phyloP scores from a whole-genome alignment of 2,113 vertebrate genomes.

The Paradisaea rubra region DNA sequence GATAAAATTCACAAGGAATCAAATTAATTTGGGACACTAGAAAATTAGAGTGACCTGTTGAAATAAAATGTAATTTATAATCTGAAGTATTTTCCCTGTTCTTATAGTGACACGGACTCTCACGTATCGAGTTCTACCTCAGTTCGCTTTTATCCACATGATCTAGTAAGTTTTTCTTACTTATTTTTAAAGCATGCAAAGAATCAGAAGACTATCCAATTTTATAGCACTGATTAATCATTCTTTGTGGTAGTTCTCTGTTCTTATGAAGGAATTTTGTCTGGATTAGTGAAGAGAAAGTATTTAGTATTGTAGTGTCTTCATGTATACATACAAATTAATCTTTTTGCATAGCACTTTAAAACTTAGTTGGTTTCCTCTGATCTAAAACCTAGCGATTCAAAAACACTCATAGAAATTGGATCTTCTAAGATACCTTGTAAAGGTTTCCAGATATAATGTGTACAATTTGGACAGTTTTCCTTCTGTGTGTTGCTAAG shows the following conservation, averaged over 20 bases:
- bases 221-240: neutral
- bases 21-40: neutral
- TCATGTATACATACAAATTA: neutral
- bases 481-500: neutral
- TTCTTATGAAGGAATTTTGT: neutral
- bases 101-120: conserved; percentile 95
- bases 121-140: conserved; percentile 99
- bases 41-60: neutral
- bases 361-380: neutral
- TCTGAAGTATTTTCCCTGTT: conserved; percentile 65
- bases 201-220: neutral
- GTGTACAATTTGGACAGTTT: neutral
- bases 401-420: neutral
- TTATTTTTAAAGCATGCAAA: conserved; percentile 39
- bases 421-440: neutral
- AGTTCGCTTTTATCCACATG: conserved; percentile 99
- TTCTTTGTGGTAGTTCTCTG: neutral
- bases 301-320: neutral
- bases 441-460: neutral
- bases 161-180: conserved; percentile 87
- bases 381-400: neutral
- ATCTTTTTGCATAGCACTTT: neutral
- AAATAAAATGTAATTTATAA: conserved; percentile 51
- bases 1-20: neutral
- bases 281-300: neutral